Evolutionary conservation across 92 coral and sea anemone genomes (phyloP).

Genomic region (Parazoanthus atlanticus): DNA sequence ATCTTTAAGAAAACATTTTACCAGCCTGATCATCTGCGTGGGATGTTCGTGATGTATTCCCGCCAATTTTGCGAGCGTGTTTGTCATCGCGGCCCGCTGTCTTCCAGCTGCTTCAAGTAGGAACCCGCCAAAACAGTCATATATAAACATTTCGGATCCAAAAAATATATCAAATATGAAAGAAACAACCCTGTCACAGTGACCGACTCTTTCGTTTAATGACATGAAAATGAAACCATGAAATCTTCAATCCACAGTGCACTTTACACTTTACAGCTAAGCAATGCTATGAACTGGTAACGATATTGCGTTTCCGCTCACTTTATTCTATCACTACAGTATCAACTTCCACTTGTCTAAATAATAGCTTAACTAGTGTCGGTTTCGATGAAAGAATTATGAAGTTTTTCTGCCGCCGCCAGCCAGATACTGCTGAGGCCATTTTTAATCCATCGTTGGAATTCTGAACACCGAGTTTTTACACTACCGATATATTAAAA

Average conservation of each 20-base stretch:
- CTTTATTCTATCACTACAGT: not conserved
- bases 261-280: not conserved
- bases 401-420: not conserved
- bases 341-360: not conserved
- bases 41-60: not conserved
- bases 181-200: too few species aligned
- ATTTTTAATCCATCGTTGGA: not conserved
- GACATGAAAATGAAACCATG: not conserved
- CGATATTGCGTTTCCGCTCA: not conserved
- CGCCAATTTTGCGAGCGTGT: not conserved
- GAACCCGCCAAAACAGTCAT: not conserved
- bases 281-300: not conserved
- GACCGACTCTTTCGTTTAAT: not conserved
- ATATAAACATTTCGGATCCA: not conserved
- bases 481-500: not conserved
- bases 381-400: constrained; percentile 12
- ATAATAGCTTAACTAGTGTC: not conserved
- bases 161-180: too few species aligned
- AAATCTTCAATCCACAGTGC: too few species aligned
- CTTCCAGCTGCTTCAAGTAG: not conserved
- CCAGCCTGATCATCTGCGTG: not conserved
- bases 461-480: not conserved
- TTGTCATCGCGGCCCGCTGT: not conserved
- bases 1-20: not conserved
- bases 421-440: constrained; percentile 10